phyloP scores from a whole-genome alignment of 1,140 invertebrate species.

The Muscidifurax raptorellus region DNA sequence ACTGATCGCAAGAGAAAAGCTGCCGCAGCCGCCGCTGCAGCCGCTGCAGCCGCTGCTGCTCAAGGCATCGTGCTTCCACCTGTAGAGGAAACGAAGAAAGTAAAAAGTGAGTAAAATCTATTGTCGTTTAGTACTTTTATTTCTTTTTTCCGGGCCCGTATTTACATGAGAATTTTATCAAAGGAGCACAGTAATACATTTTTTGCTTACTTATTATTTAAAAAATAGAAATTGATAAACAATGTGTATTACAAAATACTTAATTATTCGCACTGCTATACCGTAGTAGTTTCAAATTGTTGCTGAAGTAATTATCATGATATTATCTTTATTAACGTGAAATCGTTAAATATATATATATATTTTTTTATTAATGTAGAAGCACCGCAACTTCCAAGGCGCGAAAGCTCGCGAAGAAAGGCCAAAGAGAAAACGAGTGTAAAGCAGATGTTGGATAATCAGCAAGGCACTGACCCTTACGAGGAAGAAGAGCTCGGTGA shows the following conservation, averaged over 20 bases:
- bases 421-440: constrained; percentile 79
- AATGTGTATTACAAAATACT: neutral
- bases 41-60: constrained; percentile 66
- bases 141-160: neutral
- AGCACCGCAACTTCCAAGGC: constrained; percentile 74
- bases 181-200: too few species aligned
- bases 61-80: constrained; percentile 43
- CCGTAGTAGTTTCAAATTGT: too few species aligned
- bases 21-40: constrained; percentile 72
- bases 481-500: constrained; percentile 76
- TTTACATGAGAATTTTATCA: neutral
- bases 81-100: neutral
- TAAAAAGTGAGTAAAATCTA: constrained; percentile 41
- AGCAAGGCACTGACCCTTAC: constrained; percentile 70
- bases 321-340: neutral
- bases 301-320: too few species aligned
- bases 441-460: constrained; percentile 69
- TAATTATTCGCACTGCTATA: too few species aligned
- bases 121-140: neutral
- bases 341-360: neutral
- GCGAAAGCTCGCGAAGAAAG: constrained; percentile 80
- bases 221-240: neutral
- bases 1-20: constrained; percentile 76
- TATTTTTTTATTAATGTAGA: constrained; percentile 23
- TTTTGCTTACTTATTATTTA: neutral